These are phyloP conservation scores for Limnephilus marmoratus DNA, from an alignment of 2,888 invertebrate genomes.

Conservation along the genomic window DNA sequence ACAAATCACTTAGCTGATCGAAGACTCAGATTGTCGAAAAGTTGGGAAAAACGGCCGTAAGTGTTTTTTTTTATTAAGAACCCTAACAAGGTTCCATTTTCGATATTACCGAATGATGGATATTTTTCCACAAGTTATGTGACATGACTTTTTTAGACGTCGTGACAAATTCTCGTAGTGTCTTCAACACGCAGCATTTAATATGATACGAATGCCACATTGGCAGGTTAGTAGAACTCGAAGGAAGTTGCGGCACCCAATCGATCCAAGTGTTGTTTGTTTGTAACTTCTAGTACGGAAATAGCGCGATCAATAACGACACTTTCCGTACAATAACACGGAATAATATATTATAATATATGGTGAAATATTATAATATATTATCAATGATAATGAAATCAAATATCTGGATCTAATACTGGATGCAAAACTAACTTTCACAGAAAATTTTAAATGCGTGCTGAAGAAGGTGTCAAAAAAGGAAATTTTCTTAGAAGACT, in stretches of 20 bases:
- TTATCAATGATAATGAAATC: no score
- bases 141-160: not conserved
- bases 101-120: not conserved
- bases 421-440: no score
- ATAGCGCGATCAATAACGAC: not conserved
- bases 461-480: no score
- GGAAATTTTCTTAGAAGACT: no score
- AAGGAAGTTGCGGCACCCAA: not conserved
- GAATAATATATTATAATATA: not conserved
- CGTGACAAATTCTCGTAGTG: not conserved
- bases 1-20: no score
- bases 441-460: no score
- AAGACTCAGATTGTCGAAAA: no score
- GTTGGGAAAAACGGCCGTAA: no score
- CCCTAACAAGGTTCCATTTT: not conserved
- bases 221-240: not conserved
- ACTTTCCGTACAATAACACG: not conserved
- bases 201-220: not conserved
- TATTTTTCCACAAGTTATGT: not conserved
- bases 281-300: not conserved
- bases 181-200: not conserved
- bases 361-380: no score
- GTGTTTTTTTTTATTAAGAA: no score
- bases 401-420: no score
- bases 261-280: not conserved